phyloP scores from a whole-genome alignment of 2,888 invertebrate species.

The Cephonodes hylas region DNA sequence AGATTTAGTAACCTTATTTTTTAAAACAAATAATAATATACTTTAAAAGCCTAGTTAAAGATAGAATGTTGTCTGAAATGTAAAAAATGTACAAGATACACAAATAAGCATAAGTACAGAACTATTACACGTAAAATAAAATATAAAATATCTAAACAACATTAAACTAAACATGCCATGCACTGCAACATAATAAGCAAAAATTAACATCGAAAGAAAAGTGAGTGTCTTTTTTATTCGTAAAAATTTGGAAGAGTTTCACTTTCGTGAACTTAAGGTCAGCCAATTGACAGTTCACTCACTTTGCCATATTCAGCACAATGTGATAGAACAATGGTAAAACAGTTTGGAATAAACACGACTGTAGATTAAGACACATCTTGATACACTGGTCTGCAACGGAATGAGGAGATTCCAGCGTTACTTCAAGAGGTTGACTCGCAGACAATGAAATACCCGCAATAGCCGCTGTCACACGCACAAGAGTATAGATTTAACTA shows the following conservation, averaged over 20 bases:
- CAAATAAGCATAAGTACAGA: not conserved
- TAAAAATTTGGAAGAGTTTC: slow-evolving; percentile 13
- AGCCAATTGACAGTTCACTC: slow-evolving; percentile 26
- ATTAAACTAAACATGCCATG: slow-evolving; percentile 1
- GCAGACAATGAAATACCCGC: slow-evolving; percentile 85
- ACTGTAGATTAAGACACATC: not conserved
- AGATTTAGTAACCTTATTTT: no score
- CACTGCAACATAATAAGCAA: slow-evolving; percentile 4
- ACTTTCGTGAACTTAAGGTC: not conserved
- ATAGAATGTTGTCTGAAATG: not conserved
- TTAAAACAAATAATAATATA: no score
- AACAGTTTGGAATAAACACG: not conserved
- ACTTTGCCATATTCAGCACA: slow-evolving; percentile 25
- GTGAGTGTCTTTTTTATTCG: slow-evolving; percentile 8
- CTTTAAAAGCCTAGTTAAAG: no score
- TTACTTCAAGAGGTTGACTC: slow-evolving; percentile 29
- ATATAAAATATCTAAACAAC: slow-evolving; percentile 7
- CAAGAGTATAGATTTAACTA: slow-evolving; percentile 93
- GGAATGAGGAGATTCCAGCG: not conserved
- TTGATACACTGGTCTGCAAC: not conserved
- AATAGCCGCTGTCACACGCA: slow-evolving; percentile 99
- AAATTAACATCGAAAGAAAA: slow-evolving; percentile 14
- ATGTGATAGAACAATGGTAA: not conserved
- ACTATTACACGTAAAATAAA: not conserved
- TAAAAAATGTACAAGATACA: not conserved